Evolutionary conservation across 2,113 vertebrate genomes (phyloP).

Genomic region (Phylloscopus whistleri): DNA sequence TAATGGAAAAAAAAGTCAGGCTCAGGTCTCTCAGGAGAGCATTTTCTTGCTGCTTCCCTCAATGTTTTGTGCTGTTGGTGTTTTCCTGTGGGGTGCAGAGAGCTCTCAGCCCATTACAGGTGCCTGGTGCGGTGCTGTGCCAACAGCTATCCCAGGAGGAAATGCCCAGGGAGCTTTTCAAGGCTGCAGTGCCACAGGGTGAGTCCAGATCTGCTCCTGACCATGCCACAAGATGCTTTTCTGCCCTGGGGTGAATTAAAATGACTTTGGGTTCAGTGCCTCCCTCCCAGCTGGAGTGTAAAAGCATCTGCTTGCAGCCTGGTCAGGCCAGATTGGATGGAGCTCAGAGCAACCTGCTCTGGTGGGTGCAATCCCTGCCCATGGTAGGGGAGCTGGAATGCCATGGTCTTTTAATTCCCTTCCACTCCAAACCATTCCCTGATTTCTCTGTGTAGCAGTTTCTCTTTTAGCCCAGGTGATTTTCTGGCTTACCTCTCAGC

Average conservation of each 20-base stretch:
- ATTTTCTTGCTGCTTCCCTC: background rate
- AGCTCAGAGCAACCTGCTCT: background rate
- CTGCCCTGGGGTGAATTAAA: background rate
- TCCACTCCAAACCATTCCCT: background rate
- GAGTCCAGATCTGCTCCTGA: background rate
- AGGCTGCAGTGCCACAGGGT: background rate
- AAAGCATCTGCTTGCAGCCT: background rate
- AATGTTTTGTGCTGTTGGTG: background rate
- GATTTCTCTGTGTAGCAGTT: background rate
- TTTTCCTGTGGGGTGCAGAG: background rate
- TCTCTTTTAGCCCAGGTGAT: background rate
- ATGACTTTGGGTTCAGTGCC: fast-evolving
- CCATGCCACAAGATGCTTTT: background rate
- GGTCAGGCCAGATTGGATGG: background rate
- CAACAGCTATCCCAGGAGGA: background rate
- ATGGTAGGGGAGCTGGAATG: background rate
- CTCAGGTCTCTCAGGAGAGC: background rate
- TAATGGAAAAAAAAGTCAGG: background rate
- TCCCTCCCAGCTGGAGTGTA: background rate
- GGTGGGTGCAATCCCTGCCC: background rate
- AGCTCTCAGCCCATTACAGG: background rate
- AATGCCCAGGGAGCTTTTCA: background rate
- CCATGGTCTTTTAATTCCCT: background rate
- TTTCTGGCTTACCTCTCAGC: background rate
- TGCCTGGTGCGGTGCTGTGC: background rate